Conservation (phyloP, 2,888 invertebrate species). For the Eupithecia tripunctaria region DNA sequence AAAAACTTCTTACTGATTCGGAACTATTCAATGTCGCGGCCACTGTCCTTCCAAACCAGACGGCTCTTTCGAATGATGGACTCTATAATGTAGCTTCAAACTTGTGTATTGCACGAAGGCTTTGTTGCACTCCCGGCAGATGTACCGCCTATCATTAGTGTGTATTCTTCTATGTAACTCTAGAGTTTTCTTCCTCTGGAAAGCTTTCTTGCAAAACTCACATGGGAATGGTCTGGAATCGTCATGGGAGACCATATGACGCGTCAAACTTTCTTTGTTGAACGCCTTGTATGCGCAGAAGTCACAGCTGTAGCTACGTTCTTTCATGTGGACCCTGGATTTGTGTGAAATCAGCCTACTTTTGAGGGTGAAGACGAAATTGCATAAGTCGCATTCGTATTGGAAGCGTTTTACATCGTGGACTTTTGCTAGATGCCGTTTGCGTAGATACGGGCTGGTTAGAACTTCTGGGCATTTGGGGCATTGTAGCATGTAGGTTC, state of each 20-base stretch:
- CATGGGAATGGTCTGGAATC: conserved; percentile 84
- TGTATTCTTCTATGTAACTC: conserved; percentile 83
- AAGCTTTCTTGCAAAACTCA: conserved; percentile 83
- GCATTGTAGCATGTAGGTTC: conserved; percentile 54
- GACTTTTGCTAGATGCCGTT: conserved; percentile 65
- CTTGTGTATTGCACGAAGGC: conserved; percentile 85
- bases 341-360: conserved; percentile 63
- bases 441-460: conserved; percentile 62
- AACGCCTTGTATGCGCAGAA: conserved; percentile 72
- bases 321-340: conserved; percentile 67
- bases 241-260: conserved; percentile 83
- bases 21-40: not conserved
- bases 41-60: conserved; percentile 23
- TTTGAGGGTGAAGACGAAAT: conserved; percentile 60
- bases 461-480: conserved; percentile 67
- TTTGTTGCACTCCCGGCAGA: conserved; percentile 75
- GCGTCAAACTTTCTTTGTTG: conserved; percentile 73
- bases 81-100: conserved; percentile 81
- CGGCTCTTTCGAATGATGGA: conserved; percentile 71
- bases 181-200: conserved; percentile 83
- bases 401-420: conserved; percentile 67
- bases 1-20: not conserved
- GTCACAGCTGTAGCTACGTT: conserved; percentile 64
- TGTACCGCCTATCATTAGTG: conserved; percentile 82
- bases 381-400: conserved; percentile 68